phyloP scores from a whole-genome alignment of 2,113 vertebrate genomes.

The Sapayoa aenigma region DNA sequence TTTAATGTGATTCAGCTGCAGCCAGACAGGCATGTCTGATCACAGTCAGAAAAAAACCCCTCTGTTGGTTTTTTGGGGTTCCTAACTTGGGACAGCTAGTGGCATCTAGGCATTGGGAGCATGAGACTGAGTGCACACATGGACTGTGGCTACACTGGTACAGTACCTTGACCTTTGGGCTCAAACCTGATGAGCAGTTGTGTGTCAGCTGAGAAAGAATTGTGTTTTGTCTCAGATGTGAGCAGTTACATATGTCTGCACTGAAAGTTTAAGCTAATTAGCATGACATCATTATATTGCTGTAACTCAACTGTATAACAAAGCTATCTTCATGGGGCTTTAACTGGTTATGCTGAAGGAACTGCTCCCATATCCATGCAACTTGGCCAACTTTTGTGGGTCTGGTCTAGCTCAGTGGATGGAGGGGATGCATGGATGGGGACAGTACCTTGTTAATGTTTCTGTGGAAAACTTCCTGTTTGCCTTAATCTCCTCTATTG shows the following conservation, averaged over 20 bases:
- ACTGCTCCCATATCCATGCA: background rate
- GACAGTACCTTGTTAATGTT: background rate
- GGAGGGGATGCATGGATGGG: background rate
- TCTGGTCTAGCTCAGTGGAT: background rate
- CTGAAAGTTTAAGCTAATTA: background rate
- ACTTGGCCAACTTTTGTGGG: background rate
- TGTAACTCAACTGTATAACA: background rate
- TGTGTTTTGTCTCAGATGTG: background rate
- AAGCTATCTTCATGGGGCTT: background rate
- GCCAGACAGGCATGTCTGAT: background rate
- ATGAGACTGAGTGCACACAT: background rate
- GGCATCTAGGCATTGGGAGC: background rate
- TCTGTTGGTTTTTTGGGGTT: background rate
- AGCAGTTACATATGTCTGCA: background rate
- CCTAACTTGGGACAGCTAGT: background rate
- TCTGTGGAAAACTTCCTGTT: background rate
- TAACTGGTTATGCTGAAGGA: background rate
- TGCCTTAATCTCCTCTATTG: background rate
- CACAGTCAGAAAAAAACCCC: background rate
- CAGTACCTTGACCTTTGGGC: background rate
- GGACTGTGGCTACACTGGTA: background rate
- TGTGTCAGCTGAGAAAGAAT: background rate
- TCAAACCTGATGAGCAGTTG: background rate
- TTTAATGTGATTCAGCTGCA: background rate
- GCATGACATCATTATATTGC: accelerated